Percentiles rank a stretch among this genome's conserved stretches.
Evolutionary conservation across 1,140 invertebrate species (phyloP).

Genomic region (Laodelphax striatellus): DNA sequence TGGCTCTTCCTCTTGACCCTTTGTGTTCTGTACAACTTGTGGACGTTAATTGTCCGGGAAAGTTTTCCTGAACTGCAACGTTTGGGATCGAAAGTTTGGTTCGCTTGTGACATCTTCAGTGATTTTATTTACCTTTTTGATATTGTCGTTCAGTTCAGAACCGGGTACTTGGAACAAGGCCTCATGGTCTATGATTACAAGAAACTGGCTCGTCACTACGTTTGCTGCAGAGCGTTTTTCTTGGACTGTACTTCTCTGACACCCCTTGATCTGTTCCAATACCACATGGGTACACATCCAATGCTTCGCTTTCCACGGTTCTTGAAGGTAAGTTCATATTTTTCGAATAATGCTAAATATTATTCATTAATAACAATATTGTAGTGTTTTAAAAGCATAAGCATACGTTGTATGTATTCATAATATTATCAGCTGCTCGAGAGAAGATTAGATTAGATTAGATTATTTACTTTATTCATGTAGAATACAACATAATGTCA

Average conservation of each 20-base stretch:
- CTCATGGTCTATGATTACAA: constrained; percentile 63
- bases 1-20: constrained; percentile 82
- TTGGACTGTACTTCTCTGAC: constrained; percentile 72
- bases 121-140: constrained; percentile 81
- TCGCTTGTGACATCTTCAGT: constrained; percentile 66
- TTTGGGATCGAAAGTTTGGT: constrained; percentile 59
- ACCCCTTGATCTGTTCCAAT: constrained; percentile 76
- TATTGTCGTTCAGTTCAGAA: constrained; percentile 80
- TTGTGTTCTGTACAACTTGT: constrained; percentile 88
- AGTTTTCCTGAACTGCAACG: constrained; percentile 83
- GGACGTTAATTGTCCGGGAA: constrained; percentile 89
- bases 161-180: constrained; percentile 88
- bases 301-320: constrained; percentile 74
- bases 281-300: constrained; percentile 64
- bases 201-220: constrained; percentile 81
- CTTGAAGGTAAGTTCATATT: constrained; percentile 45
- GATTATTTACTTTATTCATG: too few relatives aligned
- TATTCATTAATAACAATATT: too few relatives aligned
- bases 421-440: too few relatives aligned
- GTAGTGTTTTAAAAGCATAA: too few relatives aligned
- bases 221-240: constrained; percentile 73
- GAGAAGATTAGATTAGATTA: too few relatives aligned
- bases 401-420: too few relatives aligned
- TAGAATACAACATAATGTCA: too few relatives aligned
- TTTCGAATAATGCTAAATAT: too few relatives aligned